Conservation (phyloP, 2,888 invertebrate species). For the Cryptus armator region DNA sequence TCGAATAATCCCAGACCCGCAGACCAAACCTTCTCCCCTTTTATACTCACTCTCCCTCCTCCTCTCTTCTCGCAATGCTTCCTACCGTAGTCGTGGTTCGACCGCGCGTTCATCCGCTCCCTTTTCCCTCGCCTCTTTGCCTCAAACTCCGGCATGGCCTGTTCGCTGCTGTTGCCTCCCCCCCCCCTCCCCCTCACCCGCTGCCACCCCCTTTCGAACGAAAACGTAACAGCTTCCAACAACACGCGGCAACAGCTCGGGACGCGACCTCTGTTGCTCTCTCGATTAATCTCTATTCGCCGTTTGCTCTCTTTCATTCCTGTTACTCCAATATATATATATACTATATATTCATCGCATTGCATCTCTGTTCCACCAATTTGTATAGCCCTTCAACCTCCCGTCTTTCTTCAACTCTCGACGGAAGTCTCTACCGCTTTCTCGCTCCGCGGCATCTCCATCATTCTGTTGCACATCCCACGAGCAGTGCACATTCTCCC, state of each 20-base stretch:
- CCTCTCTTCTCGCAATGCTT: not conserved
- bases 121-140: slow-evolving; percentile 41
- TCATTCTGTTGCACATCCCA: slow-evolving; percentile 26
- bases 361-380: slow-evolving; percentile 24
- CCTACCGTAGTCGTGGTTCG: slow-evolving; percentile 4
- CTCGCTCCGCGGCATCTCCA: slow-evolving; percentile 6
- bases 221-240: slow-evolving; percentile 62
- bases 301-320: slow-evolving; percentile 26
- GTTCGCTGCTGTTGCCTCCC: slow-evolving; percentile 38
- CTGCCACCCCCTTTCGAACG: not conserved
- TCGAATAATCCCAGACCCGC: slow-evolving; percentile 68
- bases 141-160: slow-evolving; percentile 29
- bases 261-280: slow-evolving; percentile 20
- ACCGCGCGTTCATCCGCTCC: slow-evolving; percentile 32
- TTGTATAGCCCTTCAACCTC: slow-evolving; percentile 15
- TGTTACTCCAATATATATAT: slow-evolving; percentile 5
- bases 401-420: slow-evolving; percentile 10
- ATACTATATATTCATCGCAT: not conserved
- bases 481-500: slow-evolving; percentile 6
- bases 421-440: slow-evolving; percentile 6
- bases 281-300: slow-evolving; percentile 34
- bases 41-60: slow-evolving; percentile 30
- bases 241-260: slow-evolving; percentile 57
- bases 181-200: not conserved
- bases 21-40: slow-evolving; percentile 55